Percentiles rank a stretch among this genome's conserved stretches.
These are phyloP conservation scores for Pandemis cinnamomeana DNA, from an alignment of 2,888 invertebrate genomes.

Conservation along the genomic window DNA sequence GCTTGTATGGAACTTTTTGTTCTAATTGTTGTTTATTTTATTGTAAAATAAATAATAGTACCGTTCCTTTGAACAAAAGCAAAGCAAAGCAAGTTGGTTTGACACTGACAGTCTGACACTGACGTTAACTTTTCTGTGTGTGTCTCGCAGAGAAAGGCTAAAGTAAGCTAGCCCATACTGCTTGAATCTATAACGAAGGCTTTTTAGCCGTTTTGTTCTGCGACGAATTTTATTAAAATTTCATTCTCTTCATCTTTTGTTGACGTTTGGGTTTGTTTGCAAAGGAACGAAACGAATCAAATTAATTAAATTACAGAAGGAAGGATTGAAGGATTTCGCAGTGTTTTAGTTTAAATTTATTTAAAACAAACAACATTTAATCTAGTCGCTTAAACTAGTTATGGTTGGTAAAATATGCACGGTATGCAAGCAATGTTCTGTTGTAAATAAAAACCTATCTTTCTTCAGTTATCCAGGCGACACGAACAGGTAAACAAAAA, in stretches of 20 bases:
- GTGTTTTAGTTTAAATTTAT: background rate
- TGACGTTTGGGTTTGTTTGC: too few relatives aligned
- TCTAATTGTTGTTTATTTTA: background rate
- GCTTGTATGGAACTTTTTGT: background rate
- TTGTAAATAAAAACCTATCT: conserved; percentile 42
- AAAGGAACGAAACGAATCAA: too few relatives aligned
- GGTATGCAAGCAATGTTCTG: conserved; percentile 46
- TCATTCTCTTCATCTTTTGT: too few relatives aligned
- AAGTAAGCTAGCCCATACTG: too few relatives aligned
- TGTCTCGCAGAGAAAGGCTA: too few relatives aligned
- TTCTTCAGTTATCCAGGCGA: conserved; percentile 46
- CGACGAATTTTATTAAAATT: too few relatives aligned
- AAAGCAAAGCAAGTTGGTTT: background rate
- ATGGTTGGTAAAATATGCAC: conserved; percentile 48
- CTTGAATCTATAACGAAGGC: too few relatives aligned
- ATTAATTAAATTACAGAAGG: too few relatives aligned
- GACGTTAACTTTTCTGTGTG: background rate
- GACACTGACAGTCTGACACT: background rate
- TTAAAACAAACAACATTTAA: background rate
- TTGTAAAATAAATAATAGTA: background rate
- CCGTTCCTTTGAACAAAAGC: background rate
- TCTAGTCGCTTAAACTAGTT: conserved; percentile 1
- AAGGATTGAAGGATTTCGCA: too few relatives aligned
- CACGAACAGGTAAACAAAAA: conserved; percentile 41
- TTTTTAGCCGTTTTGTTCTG: too few relatives aligned